Conservation (phyloP, 2,797 vertebrate species). For the Periparus ater region DNA sequence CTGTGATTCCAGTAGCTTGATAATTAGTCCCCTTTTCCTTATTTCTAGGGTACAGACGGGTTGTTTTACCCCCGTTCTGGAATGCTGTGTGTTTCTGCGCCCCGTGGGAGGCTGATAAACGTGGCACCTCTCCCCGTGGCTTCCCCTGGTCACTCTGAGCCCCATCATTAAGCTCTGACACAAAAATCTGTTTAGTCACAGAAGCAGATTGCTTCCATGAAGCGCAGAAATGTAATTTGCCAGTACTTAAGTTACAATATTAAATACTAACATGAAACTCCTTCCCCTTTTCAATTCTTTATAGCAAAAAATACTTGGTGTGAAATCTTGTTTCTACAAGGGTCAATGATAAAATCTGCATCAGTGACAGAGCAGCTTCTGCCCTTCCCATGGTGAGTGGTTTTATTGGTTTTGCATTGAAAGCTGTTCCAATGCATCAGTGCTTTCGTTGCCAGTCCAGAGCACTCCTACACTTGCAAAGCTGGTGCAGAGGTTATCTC, state of each 20-base stretch:
- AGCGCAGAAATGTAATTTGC: conserved; percentile 43
- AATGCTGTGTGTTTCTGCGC: neutral
- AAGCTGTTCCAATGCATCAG: neutral
- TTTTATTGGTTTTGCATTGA: conserved; percentile 38
- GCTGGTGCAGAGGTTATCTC: neutral
- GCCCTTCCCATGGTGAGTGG: neutral
- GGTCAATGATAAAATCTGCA: conserved; percentile 34
- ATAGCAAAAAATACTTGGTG: conserved; percentile 42
- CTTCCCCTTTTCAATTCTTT: conserved; percentile 44
- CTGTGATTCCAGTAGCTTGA: neutral
- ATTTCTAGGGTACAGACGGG: neutral
- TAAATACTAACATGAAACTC: conserved; percentile 42
- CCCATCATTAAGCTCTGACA: conserved; percentile 11
- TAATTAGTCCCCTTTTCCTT: neutral
- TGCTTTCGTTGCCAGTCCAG: neutral
- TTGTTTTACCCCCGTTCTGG: neutral
- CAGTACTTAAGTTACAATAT: conserved; percentile 34
- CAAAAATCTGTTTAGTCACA: conserved; percentile 58
- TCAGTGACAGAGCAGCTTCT: neutral
- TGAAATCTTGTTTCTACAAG: conserved; percentile 34
- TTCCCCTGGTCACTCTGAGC: neutral
- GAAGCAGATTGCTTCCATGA: conserved; percentile 39
- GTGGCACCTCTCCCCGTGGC: neutral
- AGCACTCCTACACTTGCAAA: neutral
- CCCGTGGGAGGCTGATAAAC: neutral